phyloP scores from a whole-genome alignment of 1,140 invertebrate genomes.

The Pseudomyrmex dendroicus region DNA sequence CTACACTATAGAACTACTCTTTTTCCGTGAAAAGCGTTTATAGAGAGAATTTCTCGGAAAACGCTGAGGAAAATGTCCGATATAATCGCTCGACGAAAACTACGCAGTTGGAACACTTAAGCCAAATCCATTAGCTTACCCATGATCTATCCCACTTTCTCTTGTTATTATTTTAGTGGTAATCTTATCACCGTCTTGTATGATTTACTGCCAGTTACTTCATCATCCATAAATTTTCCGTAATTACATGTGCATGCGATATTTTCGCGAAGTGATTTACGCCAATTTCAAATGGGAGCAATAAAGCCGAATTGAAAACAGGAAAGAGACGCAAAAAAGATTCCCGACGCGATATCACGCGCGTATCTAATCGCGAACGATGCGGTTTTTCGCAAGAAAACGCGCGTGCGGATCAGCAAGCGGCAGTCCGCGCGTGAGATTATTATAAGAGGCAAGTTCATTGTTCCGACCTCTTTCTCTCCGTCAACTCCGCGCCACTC shows the following conservation, averaged over 20 bases:
- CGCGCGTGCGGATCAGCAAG: constrained; percentile 33
- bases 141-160: constrained; percentile 39
- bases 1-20: background rate
- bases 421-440: background rate
- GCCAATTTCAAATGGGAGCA: background rate
- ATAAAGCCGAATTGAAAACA: background rate
- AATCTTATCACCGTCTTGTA: constrained; percentile 8
- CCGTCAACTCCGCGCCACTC: constrained; percentile 32
- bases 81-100: constrained; percentile 27
- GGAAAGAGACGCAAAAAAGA: background rate
- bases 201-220: constrained; percentile 16
- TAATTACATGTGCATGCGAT: background rate
- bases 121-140: constrained; percentile 24
- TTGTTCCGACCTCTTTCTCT: constrained; percentile 78
- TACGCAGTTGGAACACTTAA: background rate
- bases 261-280: background rate
- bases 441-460: constrained; percentile 74
- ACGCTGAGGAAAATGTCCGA: constrained; percentile 1
- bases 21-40: constrained; percentile 16
- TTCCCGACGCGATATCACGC: background rate
- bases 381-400: constrained; percentile 11
- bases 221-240: constrained; percentile 19
- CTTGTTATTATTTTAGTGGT: constrained; percentile 1
- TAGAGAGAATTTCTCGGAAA: background rate
- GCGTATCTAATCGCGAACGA: constrained; percentile 30